Base-by-base conservation (phyloP, 2,888 invertebrate species). In the Horisme vitalbata region DNA sequence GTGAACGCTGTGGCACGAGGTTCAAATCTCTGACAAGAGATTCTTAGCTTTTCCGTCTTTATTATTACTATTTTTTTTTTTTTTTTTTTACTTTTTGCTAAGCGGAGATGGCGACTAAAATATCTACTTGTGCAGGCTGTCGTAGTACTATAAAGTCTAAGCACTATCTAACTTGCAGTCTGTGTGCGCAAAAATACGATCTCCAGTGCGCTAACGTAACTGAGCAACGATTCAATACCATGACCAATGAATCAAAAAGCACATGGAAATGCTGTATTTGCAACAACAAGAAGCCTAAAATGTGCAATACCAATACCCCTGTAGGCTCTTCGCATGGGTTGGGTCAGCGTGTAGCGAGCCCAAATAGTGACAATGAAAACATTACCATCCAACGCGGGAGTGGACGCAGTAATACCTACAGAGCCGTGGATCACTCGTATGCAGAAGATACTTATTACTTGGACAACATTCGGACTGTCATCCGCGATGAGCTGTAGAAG, bases 401-500 rank as follows among this genome's bases (percentile, higher is more conserved):
- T 33, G 7, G 11, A 6, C 4, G 26, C n/a, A 8, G 27, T 4
- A 23, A 14, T 8, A 6, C 24, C n/a, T 13, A 21, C 4, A 10
- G 34, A 6, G 24, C 24, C 9, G 3, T 34, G 10, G 39, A 39
- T 9, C 32, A 24, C 4, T 39, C 39, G 11, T 39, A 13, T 30
- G 9, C 24, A 2, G 32, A 39, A 4, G 39, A 39, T 18, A 32
- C 24, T n/a, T 39, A 15, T 9, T 32, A 26, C 18, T 12, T 39
- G 24, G 39, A 39, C 24, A 39, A 26, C 9, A 39, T 32, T 12
- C 14, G 39, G 1, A 32, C 26, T 7, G 20, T 41, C 13, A 27
- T 34, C 7, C 41, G 41, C 0, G 41, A 41, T 28, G 41, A 39
- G 31, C 12, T 39, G 8, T 31, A 31, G 11, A 21, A 31, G 1